A percentile compares a stretch with the other conserved stretches of the same genome.
phyloP scores from a whole-genome alignment of 2,113 vertebrate genomes.

The Gallinago jamesoni region DNA sequence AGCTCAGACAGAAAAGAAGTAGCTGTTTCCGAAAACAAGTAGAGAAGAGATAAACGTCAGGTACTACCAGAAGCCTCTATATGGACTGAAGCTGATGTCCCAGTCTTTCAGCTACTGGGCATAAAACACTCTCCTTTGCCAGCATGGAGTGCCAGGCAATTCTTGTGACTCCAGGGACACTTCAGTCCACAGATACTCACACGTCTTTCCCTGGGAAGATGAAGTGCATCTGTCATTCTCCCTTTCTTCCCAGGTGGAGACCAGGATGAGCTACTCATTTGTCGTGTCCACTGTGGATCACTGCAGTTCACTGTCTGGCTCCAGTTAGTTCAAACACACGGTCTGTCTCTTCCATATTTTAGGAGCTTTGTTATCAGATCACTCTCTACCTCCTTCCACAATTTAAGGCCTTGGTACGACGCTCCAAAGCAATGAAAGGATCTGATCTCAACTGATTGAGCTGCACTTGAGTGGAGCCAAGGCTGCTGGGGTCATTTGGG shows the following conservation, averaged over 20 bases:
- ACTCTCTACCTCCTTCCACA: accelerated
- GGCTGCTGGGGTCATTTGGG: not conserved
- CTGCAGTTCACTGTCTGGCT: not conserved
- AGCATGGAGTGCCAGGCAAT: not conserved
- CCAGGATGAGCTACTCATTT: not conserved
- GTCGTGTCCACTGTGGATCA: not conserved
- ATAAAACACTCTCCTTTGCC: not conserved
- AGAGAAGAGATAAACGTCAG: not conserved
- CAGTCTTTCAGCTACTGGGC: not conserved
- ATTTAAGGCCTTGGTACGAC: not conserved
- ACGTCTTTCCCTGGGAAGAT: not conserved
- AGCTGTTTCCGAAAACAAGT: not conserved
- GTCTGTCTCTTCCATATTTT: not conserved
- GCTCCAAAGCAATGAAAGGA: not conserved
- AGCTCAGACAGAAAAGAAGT: not conserved
- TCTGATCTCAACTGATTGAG: not conserved
- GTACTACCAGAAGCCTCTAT: not conserved
- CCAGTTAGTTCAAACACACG: accelerated
- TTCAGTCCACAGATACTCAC: not conserved
- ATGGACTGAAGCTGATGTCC: not conserved
- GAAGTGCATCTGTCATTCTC: not conserved
- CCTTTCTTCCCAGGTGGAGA: not conserved
- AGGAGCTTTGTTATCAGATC: not conserved
- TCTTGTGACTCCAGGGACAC: not conserved
- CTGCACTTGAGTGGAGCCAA: not conserved